A percentile compares a stretch with the other conserved stretches of the same genome.
Conservation (phyloP, 2,797 vertebrate species). For the Carduelis carduelis region DNA sequence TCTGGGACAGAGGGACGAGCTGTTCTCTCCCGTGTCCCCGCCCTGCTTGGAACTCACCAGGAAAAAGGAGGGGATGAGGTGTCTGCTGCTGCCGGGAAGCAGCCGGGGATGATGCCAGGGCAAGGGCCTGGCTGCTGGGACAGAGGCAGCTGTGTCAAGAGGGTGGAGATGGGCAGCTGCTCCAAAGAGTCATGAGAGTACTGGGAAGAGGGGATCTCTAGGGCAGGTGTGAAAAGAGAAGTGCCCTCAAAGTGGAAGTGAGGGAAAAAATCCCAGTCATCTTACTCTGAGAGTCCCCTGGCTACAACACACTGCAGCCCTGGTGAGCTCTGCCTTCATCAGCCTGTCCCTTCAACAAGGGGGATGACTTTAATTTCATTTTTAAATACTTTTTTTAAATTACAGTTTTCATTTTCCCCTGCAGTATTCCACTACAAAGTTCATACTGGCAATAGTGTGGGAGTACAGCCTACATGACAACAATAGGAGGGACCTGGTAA, state of each 20-base stretch:
- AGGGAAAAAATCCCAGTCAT: background rate
- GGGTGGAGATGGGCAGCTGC: background rate
- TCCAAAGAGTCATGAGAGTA: background rate
- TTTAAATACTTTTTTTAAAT: fast-evolving
- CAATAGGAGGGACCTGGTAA: background rate
- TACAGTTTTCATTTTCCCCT: background rate
- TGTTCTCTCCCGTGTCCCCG: background rate
- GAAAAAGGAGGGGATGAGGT: background rate
- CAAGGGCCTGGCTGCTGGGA: background rate
- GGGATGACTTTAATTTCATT: background rate
- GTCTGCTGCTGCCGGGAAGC: background rate
- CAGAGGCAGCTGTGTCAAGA: background rate
- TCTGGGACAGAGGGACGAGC: background rate
- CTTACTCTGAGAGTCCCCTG: background rate
- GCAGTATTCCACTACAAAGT: background rate
- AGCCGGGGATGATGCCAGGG: background rate
- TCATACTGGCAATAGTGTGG: background rate
- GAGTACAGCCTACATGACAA: background rate
- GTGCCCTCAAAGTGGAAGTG: background rate
- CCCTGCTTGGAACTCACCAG: background rate
- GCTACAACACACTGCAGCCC: background rate
- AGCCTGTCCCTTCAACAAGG: background rate
- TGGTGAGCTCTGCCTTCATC: background rate
- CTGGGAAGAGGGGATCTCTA: background rate
- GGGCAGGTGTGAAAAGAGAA: background rate